Evolutionary conservation across 2,888 invertebrate species (phyloP).

Genomic region (Polydrusus tereticollis): DNA sequence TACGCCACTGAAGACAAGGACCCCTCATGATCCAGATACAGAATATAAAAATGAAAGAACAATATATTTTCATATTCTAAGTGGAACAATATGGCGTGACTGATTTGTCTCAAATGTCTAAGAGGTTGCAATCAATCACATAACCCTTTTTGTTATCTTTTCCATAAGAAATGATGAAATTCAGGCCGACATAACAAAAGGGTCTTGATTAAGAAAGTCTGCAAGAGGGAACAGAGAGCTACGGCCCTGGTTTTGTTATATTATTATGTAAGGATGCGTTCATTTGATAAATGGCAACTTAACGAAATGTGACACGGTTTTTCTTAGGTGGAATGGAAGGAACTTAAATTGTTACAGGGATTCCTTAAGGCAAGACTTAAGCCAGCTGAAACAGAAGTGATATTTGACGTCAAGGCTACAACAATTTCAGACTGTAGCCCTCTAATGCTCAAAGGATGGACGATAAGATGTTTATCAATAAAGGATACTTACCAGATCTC

Average conservation of each 20-base stretch:
- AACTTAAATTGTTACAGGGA: no score
- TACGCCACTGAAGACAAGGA: not conserved
- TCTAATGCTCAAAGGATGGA: not conserved
- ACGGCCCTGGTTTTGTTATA: not conserved
- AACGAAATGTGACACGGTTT: no score
- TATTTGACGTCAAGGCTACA: not conserved
- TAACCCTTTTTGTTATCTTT: constrained; percentile 5
- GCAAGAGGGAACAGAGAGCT: not conserved
- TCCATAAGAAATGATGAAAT: constrained; percentile 6
- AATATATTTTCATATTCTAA: not conserved
- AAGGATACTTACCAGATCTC: constrained; percentile 1
- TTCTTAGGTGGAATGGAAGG: no score
- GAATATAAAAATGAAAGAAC: not conserved
- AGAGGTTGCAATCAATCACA: constrained; percentile 6
- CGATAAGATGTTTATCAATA: constrained; percentile 5
- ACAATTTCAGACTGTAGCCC: not conserved
- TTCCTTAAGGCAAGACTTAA: no score
- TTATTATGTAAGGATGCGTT: no score
- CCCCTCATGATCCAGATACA: not conserved
- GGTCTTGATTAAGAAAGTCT: not conserved
- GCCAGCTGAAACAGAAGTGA: no score
- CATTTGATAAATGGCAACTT: no score
- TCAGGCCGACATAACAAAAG: not conserved
- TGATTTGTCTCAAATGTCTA: not conserved
- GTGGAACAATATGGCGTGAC: not conserved